phyloP scores from a whole-genome alignment of 1,140 invertebrate genomes.

The Trichonephila clavata region DNA sequence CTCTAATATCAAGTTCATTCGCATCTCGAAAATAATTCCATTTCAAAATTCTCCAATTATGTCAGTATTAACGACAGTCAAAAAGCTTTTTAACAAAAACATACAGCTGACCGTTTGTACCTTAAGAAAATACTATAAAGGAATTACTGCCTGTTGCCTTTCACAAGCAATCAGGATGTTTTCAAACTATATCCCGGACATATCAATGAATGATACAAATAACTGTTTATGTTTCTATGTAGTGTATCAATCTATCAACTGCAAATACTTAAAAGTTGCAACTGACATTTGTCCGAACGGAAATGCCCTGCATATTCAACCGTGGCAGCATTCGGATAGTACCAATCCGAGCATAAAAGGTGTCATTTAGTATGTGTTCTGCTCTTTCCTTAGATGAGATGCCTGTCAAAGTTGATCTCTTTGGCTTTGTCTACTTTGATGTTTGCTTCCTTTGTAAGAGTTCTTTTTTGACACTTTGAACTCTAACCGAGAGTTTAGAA shows the following conservation, averaged over 20 bases:
- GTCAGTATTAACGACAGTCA: not conserved
- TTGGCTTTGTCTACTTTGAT: not conserved
- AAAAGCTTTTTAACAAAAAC: not conserved
- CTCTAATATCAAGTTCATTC: no score
- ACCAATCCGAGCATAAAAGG: not conserved
- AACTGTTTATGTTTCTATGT: not conserved
- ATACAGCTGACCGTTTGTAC: not conserved
- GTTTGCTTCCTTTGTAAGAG: not conserved
- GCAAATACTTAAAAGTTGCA: not conserved
- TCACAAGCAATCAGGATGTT: not conserved
- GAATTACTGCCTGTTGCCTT: not conserved
- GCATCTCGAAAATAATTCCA: no score
- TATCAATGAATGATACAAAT: not conserved
- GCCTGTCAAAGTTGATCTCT: not conserved
- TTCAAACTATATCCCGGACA: not conserved
- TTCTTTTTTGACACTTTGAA: not conserved
- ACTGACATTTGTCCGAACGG: not conserved
- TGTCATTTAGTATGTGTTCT: not conserved
- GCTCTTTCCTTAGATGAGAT: not conserved
- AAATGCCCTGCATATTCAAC: conserved; percentile 3
- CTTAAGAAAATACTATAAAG: not conserved
- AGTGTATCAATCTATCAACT: not conserved
- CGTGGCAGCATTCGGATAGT: not conserved
- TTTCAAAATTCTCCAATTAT: not conserved
- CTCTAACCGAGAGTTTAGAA: not conserved